phyloP scores from a whole-genome alignment of 2,797 vertebrate genomes.

The Chloroceryle amazona region DNA sequence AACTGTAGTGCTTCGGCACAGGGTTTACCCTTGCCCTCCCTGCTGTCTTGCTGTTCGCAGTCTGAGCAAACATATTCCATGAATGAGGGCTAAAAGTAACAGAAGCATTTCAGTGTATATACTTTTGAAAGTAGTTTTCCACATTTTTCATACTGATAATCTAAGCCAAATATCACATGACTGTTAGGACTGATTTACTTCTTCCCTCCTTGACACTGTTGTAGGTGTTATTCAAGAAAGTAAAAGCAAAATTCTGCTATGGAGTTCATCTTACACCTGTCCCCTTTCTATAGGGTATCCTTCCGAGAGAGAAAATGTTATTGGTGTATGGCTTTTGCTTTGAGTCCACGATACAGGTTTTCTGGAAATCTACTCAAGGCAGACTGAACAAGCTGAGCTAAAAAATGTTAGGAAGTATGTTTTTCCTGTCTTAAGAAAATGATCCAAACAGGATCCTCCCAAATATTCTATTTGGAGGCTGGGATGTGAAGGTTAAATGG shows the following conservation, averaged over 20 bases:
- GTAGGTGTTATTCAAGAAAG: background rate
- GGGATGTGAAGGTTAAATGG: background rate
- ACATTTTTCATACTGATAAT: background rate
- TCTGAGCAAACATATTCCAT: no score
- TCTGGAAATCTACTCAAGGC: background rate
- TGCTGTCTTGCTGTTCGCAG: no score
- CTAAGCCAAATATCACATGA: background rate
- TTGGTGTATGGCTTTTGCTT: background rate
- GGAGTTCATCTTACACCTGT: background rate
- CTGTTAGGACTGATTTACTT: background rate
- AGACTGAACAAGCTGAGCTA: background rate
- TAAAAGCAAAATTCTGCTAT: background rate
- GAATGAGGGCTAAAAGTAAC: background rate
- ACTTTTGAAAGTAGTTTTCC: background rate
- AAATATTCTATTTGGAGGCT: background rate
- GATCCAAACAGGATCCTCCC: background rate
- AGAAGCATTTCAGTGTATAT: background rate
- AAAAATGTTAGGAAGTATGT: background rate
- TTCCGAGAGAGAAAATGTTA: background rate
- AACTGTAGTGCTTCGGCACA: no score
- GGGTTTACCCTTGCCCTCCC: no score
- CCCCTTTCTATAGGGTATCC: background rate
- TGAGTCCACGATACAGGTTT: background rate
- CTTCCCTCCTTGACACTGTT: background rate
- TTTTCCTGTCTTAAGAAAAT: background rate